phyloP scores from a whole-genome alignment of 2,113 vertebrate genomes.

The Orcinus orca region DNA sequence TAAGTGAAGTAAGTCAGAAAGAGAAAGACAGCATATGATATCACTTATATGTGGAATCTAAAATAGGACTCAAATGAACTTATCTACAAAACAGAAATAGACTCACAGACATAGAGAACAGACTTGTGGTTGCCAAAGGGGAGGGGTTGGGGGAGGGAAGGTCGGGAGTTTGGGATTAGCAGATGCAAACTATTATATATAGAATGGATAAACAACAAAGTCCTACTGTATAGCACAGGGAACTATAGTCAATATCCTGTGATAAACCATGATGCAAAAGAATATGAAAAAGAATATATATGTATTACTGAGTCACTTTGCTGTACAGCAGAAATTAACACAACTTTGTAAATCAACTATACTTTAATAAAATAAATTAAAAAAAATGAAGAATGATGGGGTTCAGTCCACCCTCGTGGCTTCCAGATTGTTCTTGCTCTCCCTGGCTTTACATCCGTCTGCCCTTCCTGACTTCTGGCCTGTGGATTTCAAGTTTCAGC shows the following conservation, averaged over 20 bases:
- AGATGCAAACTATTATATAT: neutral
- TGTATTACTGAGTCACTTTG: neutral
- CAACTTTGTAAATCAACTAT: neutral
- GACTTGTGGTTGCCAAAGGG: neutral
- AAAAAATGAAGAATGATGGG: neutral
- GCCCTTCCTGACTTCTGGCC: neutral
- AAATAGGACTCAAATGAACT: neutral
- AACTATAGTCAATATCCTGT: neutral
- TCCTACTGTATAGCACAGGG: neutral
- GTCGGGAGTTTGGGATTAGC: neutral
- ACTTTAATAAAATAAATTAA: neutral
- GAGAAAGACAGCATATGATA: neutral
- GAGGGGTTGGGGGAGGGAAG: neutral
- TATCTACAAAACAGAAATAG: neutral
- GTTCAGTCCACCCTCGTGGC: neutral
- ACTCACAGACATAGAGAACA: neutral
- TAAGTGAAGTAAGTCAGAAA: neutral
- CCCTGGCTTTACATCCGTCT: neutral
- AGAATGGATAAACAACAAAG: neutral
- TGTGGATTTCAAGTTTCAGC: neutral
- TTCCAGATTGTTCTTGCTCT: neutral
- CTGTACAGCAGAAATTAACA: neutral
- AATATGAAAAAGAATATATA: neutral
- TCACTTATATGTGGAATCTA: neutral
- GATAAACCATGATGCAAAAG: neutral